A percentile compares a stretch with the other conserved stretches of the same genome.
phyloP scores from a whole-genome alignment of 2,888 invertebrate species.

The Cyaniris semiargus region DNA sequence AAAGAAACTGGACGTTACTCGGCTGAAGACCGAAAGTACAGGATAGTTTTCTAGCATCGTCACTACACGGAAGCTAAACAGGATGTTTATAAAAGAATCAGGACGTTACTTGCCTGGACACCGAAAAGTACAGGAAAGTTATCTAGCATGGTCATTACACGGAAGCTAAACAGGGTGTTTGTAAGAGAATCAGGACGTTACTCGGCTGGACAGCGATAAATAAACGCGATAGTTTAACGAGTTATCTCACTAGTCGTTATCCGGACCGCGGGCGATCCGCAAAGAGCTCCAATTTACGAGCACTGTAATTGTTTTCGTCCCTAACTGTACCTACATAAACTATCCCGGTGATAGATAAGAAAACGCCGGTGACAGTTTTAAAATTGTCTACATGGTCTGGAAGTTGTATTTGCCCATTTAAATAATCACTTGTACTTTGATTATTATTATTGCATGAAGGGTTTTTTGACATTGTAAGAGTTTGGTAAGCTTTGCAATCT shows the following conservation, averaged over 20 bases:
- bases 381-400: neutral
- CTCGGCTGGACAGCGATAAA: slow-evolving; percentile 3
- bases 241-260: slow-evolving; percentile 25
- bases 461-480: too few relatives aligned
- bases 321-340: slow-evolving; percentile 17
- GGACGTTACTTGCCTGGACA: neutral
- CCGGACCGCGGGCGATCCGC: slow-evolving; percentile 26
- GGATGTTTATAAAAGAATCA: neutral
- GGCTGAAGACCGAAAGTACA: neutral
- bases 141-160: neutral
- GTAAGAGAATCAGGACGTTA: slow-evolving; percentile 1
- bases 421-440: too few relatives aligned
- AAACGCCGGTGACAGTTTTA: slow-evolving; percentile 1
- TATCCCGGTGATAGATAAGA: slow-evolving; percentile 18
- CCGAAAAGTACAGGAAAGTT: neutral
- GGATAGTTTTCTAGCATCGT: neutral
- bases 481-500: too few relatives aligned
- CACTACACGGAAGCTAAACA: neutral
- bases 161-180: neutral
- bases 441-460: neutral
- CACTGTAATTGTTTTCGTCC: slow-evolving; percentile 24
- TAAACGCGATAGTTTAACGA: slow-evolving; percentile 11
- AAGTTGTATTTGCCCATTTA: too few relatives aligned
- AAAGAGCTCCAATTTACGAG: slow-evolving; percentile 27
- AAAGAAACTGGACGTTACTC: neutral